Percentiles rank a stretch among this genome's conserved stretches.
phyloP scores from a whole-genome alignment of 2,797 vertebrate species.

The Pelodytes ibericus region DNA sequence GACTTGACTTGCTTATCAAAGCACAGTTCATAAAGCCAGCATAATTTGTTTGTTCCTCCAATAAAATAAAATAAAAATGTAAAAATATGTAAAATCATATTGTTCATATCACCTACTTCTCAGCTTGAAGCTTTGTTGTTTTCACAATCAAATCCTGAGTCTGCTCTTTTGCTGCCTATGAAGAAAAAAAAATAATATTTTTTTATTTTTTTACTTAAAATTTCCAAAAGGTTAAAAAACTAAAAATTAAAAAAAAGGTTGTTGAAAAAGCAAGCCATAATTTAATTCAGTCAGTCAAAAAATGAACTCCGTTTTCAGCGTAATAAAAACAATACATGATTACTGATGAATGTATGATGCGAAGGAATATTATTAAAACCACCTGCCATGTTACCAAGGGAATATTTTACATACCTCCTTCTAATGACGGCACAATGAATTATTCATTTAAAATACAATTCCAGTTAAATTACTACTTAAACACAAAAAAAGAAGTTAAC shows the following conservation, averaged over 20 bases:
- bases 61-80: too few relatives aligned
- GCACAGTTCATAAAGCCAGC: too few relatives aligned
- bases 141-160: conserved; percentile 96
- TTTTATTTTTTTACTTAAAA: not conserved
- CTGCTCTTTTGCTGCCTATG: conserved; percentile 93
- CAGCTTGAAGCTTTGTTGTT: conserved; percentile 96
- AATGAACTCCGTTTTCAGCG: not conserved
- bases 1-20: too few relatives aligned
- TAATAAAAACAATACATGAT: conserved; percentile 27
- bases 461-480: conserved; percentile 12
- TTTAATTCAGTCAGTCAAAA: conserved; percentile 7
- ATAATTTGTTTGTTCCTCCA: too few relatives aligned
- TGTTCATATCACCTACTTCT: conserved; percentile 78
- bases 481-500: not conserved
- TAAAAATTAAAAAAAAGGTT: not conserved
- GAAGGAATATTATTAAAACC: conserved; percentile 25
- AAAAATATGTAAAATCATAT: not conserved
- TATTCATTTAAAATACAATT: conserved; percentile 27
- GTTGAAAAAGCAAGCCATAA: too few relatives aligned
- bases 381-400: conserved; percentile 32
- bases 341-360: conserved; percentile 30
- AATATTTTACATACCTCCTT: conserved; percentile 18
- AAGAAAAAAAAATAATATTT: conserved; percentile 47
- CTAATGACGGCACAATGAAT: conserved; percentile 22
- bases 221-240: not conserved